Evolutionary conservation across 2,113 vertebrate genomes (phyloP).

Genomic region (Myrmophylax atrothorax): DNA sequence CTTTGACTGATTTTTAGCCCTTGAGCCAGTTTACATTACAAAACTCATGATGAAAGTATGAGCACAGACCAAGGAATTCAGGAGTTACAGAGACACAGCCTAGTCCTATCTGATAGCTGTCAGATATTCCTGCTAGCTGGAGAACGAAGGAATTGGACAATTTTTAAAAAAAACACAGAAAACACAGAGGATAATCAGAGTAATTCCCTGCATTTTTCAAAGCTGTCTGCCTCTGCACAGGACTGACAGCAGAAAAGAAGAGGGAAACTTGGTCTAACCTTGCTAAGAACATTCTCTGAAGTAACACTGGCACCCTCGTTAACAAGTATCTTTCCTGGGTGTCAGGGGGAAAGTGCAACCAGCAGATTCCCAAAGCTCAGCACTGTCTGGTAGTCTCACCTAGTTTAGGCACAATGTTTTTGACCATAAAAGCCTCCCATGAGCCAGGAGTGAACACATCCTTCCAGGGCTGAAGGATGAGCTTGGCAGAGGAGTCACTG

Average conservation of each 20-base stretch:
- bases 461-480: constrained; percentile 97
- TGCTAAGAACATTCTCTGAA: not conserved
- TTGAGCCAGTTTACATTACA: not conserved
- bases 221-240: not conserved
- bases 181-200: not conserved
- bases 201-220: not conserved
- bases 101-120: not conserved
- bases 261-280: not conserved
- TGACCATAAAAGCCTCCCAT: constrained; percentile 99
- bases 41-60: not conserved
- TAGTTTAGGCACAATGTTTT: constrained; percentile 96
- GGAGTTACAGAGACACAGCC: not conserved
- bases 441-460: constrained; percentile 95
- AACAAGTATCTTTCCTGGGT: rapidly evolving
- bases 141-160: not conserved
- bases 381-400: constrained; percentile 65
- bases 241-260: not conserved
- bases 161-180: not conserved
- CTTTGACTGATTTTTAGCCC: not conserved
- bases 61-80: not conserved
- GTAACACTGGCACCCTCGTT: not conserved
- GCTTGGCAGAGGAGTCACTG: constrained; percentile 92
- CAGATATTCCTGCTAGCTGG: not conserved
- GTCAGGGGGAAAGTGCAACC: not conserved
- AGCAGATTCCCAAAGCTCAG: not conserved